Evolutionary conservation across 2,888 invertebrate species (phyloP), one percentile per base, ranked within the genome.

Genomic region (Sympetrum striolatum): DNA sequence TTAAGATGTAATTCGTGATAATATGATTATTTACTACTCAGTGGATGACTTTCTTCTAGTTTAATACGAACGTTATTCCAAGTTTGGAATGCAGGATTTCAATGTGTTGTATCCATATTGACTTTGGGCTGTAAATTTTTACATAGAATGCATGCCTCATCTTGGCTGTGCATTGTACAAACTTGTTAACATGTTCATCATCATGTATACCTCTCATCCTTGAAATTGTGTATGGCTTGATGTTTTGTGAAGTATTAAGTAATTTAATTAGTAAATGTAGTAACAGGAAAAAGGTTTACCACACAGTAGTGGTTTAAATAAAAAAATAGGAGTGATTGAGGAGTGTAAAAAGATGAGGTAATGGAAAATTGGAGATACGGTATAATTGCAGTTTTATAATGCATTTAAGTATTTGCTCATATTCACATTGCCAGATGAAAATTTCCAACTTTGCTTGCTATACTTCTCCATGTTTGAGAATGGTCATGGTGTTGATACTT

Each of bases 341-440:
- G 82, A 82, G 39, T 58, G 53, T 53, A 82, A 31, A 60, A 86
- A 86, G 35, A 60, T n/a, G 58, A 37, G 86, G 58, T 37, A 86
- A 15, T 58, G 86, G 60, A 86, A 86, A 86, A 60, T 86, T 64
- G 86, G 86, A 86, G 86, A 86, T 86, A 86, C 58, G 37, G 58
- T 60, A 86, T 86, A 37, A 60, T 60, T 86, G 60, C 48, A 60
- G 37, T 86, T 86, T 86, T 86, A 60, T 86, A 86, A 86, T 86
- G 86, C 86, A 86, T 86, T 86, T 86, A 86, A 86, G 86, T 86
- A 86, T 86, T 86, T 86, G 86, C 86, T 86, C 86, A 86, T 86
- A 64, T 86, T 86, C 58, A 86, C 86, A 86, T 86, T 86, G 86
- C 64, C 86, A 86, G 86, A 58, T 86, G 86, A 86, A n/a, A 86